Conservation (phyloP, 2,113 vertebrate species). For the Gnathonemus longibarbis region DNA sequence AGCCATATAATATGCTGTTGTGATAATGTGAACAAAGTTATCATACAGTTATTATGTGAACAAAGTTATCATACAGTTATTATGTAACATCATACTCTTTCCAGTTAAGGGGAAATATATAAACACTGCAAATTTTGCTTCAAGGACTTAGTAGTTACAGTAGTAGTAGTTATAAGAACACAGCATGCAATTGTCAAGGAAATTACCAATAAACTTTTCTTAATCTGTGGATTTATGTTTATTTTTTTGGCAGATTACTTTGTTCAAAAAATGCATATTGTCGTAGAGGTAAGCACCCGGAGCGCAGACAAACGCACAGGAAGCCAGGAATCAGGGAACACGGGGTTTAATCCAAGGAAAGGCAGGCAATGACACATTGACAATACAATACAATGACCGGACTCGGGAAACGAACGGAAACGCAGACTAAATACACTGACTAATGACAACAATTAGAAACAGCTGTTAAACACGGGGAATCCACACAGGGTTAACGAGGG, state of each 20-base stretch:
- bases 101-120: not conserved
- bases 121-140: not conserved
- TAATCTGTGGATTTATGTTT: not conserved
- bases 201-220: not conserved
- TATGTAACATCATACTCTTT: not conserved
- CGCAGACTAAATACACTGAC: too few species aligned
- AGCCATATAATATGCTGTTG: not conserved
- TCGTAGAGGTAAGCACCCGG: too few species aligned
- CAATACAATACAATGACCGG: too few species aligned
- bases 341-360: too few species aligned
- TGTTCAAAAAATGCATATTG: not conserved
- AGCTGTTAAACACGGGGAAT: too few species aligned
- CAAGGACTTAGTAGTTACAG: not conserved
- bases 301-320: too few species aligned
- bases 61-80: not conserved
- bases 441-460: too few species aligned
- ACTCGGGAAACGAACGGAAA: too few species aligned
- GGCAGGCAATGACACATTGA: too few species aligned
- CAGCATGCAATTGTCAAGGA: not conserved
- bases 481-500: too few species aligned
- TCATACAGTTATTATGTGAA: not conserved
- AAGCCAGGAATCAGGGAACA: too few species aligned
- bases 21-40: not conserved
- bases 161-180: not conserved
- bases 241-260: not conserved